Base-by-base conservation (phyloP, 2,113 vertebrate genomes). In the Dunckerocampus dactyliophorus region DNA sequence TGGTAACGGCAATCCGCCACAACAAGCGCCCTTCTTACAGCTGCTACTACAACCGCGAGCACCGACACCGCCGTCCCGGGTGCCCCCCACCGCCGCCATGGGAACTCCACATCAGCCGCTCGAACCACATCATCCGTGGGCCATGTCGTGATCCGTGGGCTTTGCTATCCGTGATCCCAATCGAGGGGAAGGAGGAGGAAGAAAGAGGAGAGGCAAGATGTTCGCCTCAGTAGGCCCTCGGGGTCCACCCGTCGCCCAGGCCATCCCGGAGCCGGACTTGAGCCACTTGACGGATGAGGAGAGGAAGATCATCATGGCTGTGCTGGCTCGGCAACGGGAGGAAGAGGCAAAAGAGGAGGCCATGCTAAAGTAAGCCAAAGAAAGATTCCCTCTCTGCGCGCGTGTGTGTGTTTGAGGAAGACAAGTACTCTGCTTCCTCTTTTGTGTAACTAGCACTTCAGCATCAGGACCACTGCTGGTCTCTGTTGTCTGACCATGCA, bases 211-310 rank as follows among this genome's bases (percentile, higher is more conserved):
- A 82, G 72, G 75, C 88, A 91, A 89, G 79, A 96, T 98, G 95
- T 95, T 96, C 90, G 91, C 92, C 84, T 91, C 93, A 67, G 92
- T 93, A 94, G 95, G 94, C 90, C 93, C 95, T 91, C 94, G 88
- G 83, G 88, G 93, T 86, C 92, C 94, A 88, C 92, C 94, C 87
- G 90, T 92, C 75, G 93, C 89, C 91, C 94, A 94, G 79, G 92
- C 93, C 65, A 94, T 95, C 91, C 92, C 92, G 85, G 95, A 97
- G 83, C 96, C 96, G 86, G 96, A 98, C 93, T 92, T 99, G 88
- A 98, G 96, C 94, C 96, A 98, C 92, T 92, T 98, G 91, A 99
- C 96, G 62, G 96, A 98, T 86, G 96, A 99, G 58, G 96, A 99
- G 91, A 92, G 95, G 90, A 93, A 91, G 89, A 99, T 98, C 75